Evolutionary conservation across 2,888 invertebrate genomes (phyloP).

Genomic region (Aplocera efformata): DNA sequence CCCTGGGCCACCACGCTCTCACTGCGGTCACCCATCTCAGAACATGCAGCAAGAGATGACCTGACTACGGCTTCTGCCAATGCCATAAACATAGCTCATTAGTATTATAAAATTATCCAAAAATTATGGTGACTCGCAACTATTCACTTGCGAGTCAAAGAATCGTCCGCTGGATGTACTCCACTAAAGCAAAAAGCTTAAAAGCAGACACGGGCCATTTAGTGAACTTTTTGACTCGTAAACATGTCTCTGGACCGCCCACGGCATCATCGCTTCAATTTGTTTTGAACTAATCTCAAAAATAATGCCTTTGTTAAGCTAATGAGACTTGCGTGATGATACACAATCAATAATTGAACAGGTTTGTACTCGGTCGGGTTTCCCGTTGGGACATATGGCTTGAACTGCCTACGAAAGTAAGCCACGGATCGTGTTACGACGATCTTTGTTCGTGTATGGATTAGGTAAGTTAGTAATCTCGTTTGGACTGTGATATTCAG

Average conservation of each 20-base stretch:
- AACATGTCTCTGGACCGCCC: constrained; percentile 57
- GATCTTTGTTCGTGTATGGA: constrained; percentile 27
- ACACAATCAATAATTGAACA: constrained; percentile 57
- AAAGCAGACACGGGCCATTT: constrained; percentile 37
- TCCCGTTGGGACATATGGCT: constrained; percentile 19
- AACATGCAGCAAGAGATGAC: too few relatives aligned
- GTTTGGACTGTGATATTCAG: constrained; percentile 9
- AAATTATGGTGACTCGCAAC: too few relatives aligned
- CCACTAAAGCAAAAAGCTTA: constrained; percentile 18
- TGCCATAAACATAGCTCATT: too few relatives aligned
- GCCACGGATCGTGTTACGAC: constrained; percentile 32
- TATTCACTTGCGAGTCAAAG: too few relatives aligned
- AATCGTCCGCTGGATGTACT: constrained; percentile 13
- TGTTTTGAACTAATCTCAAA: constrained; percentile 70
- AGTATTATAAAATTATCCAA: too few relatives aligned
- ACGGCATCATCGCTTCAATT: constrained; percentile 58
- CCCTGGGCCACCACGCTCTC: too few relatives aligned
- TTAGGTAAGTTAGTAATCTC: constrained; percentile 21
- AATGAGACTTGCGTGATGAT: constrained; percentile 63
- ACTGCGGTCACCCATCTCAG: too few relatives aligned
- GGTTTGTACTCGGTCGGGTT: constrained; percentile 14
- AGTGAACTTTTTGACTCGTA: constrained; percentile 46
- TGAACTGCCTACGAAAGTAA: constrained; percentile 41
- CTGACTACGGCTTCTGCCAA: too few relatives aligned
- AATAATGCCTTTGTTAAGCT: constrained; percentile 66